phyloP scores from a whole-genome alignment of 2,113 vertebrate species.

The Cryptotis parvus region DNA sequence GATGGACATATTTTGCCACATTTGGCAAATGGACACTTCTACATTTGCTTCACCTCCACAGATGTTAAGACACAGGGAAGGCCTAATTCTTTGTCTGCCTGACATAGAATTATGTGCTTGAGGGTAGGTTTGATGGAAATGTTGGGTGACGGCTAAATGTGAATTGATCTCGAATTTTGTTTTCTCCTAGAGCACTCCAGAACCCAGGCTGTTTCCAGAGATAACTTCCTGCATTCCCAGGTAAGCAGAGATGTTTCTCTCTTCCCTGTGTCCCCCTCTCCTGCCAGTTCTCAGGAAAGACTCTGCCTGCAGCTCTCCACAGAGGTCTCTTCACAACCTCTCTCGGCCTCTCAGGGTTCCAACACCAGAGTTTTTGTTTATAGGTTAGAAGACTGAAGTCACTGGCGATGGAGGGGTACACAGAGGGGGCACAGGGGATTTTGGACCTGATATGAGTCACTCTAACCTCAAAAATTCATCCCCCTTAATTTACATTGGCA shows the following conservation, averaged over 20 bases:
- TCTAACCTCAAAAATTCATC: background rate
- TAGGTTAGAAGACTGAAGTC: background rate
- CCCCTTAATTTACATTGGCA: background rate
- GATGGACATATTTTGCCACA: background rate
- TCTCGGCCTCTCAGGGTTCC: background rate
- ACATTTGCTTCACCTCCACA: background rate
- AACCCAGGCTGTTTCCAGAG: conserved; percentile 8
- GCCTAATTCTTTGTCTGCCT: background rate
- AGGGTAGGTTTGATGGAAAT: background rate
- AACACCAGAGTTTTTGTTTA: background rate
- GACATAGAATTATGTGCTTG: background rate
- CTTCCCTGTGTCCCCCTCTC: background rate
- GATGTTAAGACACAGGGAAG: background rate
- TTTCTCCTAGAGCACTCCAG: conserved; percentile 61
- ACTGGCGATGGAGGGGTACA: background rate
- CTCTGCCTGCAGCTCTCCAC: background rate
- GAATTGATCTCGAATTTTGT: conserved; percentile 63
- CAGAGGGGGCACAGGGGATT: too few species aligned
- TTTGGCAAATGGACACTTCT: conserved; percentile 16
- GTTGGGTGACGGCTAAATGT: background rate
- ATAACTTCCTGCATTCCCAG: conserved; percentile 38
- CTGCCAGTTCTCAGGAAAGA: too few species aligned
- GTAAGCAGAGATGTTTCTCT: conserved; percentile 53
- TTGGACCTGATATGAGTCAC: background rate
- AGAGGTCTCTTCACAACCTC: background rate